Conservation (phyloP, 2,797 vertebrate species). For the Yasuhikotakia modesta region DNA sequence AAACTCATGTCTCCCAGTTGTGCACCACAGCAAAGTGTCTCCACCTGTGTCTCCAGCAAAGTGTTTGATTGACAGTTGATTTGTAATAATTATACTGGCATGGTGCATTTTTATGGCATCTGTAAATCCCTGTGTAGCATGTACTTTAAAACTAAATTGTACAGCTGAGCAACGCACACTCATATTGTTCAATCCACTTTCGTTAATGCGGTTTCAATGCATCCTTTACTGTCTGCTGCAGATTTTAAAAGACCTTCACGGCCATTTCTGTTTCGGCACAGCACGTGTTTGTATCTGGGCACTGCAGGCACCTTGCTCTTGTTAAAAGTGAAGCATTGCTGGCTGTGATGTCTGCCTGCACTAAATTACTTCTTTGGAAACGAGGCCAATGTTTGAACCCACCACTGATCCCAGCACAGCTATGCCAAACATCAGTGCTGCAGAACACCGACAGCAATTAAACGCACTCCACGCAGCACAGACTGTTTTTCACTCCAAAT, state of each 20-base stretch:
- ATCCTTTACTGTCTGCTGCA: slow-evolving; percentile 1
- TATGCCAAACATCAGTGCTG: slow-evolving; percentile 42
- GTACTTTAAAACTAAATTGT: not conserved
- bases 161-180: not conserved
- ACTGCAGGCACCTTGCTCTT: slow-evolving; percentile 47
- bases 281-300: slow-evolving; percentile 42
- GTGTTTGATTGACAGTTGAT: too few species aligned
- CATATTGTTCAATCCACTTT: not conserved
- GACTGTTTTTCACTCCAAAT: slow-evolving; percentile 10
- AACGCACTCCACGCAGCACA: slow-evolving; percentile 35
- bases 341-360: slow-evolving; percentile 52
- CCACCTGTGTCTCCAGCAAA: too few species aligned
- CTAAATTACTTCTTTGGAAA: slow-evolving; percentile 58
- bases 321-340: slow-evolving; percentile 51
- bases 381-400: slow-evolving; percentile 53
- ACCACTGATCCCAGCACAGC: slow-evolving; percentile 34
- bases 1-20: not conserved
- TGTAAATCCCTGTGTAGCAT: too few species aligned
- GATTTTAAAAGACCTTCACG: slow-evolving; percentile 58
- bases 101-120: not conserved
- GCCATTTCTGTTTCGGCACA: slow-evolving; percentile 61
- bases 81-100: too few species aligned
- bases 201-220: slow-evolving; percentile 10
- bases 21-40: not conserved
- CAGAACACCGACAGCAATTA: slow-evolving; percentile 49